Base-by-base conservation (phyloP, 2,113 vertebrate species). In the Rhinolophus sinicus region DNA sequence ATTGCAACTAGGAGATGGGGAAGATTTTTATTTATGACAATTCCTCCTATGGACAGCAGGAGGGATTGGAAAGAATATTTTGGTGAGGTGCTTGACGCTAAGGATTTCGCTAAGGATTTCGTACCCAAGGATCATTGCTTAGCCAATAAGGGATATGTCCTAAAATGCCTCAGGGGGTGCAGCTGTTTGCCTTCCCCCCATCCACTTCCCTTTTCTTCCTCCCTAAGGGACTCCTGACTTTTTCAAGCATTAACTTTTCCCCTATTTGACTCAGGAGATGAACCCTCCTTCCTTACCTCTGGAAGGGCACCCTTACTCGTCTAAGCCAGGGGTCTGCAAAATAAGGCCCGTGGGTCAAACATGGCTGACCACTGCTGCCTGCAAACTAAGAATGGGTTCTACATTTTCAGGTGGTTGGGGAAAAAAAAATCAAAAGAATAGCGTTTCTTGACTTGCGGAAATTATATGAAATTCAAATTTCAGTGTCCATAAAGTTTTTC, bases 381-480 rank as follows among this genome's bases (percentile, higher is more conserved):
- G 9, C 10, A 38, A 80, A 14, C 81, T 58, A 76, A 70, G 44
- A 44, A 50, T 56, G 15, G 0, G 26, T 84, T 93, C 52, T 72
- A 33, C 14, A 21, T 90, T 82, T 94, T 65, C 84, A 50, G 76
- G 24, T 62, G 8, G 11, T 33, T 82, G 15, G 4, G 26, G 10
- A 19, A 6, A 2, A 10, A 60, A 75, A 18, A 54, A 70, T 47
- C 4, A 52, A 33, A 64, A 73, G 28, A 72, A 76, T n/a, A 56
- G 8, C n/a, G 33, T 81, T 76, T 94, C 58, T 85, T 56, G 38
- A 84, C n/a, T 69, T 73, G 15, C 22, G n/a, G 84, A 96, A 75
- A 67, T 80, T 73, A 58, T 65, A 35, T 64, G 67, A 78, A 87
- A 80, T 80, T 96, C 89, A 87, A 78, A 76, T 93, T 30, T 64